Percentiles rank a stretch among this genome's conserved stretches.
These are phyloP conservation scores for Malaclemys terrapin DNA, from an alignment of 2,113 vertebrate genomes.

Conservation along the genomic window DNA sequence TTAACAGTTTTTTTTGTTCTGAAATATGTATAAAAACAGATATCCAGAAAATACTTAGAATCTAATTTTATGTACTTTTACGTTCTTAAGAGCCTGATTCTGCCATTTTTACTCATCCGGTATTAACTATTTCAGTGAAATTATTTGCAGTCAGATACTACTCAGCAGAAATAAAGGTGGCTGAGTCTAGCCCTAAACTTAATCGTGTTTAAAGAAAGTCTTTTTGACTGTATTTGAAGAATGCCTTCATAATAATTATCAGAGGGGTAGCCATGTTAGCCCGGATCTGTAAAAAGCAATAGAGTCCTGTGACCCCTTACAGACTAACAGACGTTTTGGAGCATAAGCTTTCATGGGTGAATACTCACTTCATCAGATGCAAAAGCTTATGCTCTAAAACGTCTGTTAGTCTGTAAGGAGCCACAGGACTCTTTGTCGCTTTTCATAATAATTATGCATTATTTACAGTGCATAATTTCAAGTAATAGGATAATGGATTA, in stretches of 20 bases:
- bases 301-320: no score
- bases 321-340: no score
- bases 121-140: not conserved
- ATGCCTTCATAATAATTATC: not conserved
- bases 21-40: not conserved
- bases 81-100: not conserved
- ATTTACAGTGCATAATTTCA: not conserved
- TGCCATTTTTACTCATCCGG: constrained; percentile 1
- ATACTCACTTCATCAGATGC: no score
- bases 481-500: not conserved
- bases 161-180: not conserved
- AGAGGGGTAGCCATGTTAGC: no score
- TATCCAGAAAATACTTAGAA: not conserved
- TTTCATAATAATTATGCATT: not conserved
- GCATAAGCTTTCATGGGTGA: no score
- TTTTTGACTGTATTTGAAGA: not conserved
- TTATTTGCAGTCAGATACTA: constrained; percentile 19
- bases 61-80: not conserved
- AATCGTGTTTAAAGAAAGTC: not conserved
- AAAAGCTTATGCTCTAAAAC: no score
- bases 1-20: not conserved
- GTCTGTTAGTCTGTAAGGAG: no score
- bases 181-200: not conserved
- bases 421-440: no score
- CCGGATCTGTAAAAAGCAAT: no score